A percentile compares a stretch with the other conserved stretches of the same genome.
phyloP scores from a whole-genome alignment of 2,797 vertebrate genomes.

The Caiman crocodilus region DNA sequence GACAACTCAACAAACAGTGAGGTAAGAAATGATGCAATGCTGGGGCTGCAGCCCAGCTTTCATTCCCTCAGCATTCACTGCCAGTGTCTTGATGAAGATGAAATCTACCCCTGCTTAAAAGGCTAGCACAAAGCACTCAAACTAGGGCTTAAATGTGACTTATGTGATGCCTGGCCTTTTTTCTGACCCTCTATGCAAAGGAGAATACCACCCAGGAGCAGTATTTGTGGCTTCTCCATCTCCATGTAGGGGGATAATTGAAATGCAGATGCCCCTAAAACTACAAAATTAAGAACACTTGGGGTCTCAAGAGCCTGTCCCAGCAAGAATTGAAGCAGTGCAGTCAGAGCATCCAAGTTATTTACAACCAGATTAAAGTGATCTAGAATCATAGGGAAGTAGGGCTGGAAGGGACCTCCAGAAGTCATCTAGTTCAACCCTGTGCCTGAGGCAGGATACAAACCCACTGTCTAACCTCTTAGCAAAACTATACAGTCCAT shows the following conservation, averaged over 20 bases:
- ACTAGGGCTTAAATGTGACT: neutral
- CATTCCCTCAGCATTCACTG: neutral
- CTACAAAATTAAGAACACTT: neutral
- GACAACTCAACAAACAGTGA: neutral
- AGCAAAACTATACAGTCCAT: too few relatives aligned
- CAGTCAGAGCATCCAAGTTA: neutral
- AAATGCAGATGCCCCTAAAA: neutral
- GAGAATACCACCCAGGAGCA: neutral
- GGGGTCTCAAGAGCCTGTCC: neutral
- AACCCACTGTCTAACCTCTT: too few relatives aligned
- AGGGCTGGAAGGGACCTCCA: too few relatives aligned
- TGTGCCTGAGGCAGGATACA: too few relatives aligned
- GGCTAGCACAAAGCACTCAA: neutral
- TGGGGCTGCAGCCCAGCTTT: neutral
- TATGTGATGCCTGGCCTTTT: neutral
- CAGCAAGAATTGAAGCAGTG: neutral
- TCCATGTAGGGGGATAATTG: neutral
- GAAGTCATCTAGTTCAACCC: too few relatives aligned
- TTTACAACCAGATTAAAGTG: neutral
- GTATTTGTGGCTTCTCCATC: neutral
- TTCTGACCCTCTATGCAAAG: neutral
- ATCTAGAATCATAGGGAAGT: neutral
- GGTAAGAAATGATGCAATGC: neutral
- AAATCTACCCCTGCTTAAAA: neutral
- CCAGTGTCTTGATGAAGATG: neutral